Evolutionary conservation across 2,113 vertebrate genomes (phyloP).

Genomic region (Micromys minutus): DNA sequence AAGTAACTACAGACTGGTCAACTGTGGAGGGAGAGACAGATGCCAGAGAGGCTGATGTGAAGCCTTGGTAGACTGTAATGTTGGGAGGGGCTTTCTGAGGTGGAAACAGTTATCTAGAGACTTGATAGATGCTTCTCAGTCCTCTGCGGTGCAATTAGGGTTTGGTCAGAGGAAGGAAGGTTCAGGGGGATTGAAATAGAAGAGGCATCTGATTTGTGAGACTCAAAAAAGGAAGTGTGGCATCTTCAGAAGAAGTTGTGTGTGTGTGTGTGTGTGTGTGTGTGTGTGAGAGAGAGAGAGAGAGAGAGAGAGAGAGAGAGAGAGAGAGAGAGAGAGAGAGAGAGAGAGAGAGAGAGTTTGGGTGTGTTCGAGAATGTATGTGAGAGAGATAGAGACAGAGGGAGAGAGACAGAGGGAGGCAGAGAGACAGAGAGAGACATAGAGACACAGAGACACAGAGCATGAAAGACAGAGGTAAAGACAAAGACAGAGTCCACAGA

Average conservation of each 20-base stretch:
- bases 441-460: background rate
- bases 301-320: background rate
- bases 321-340: background rate
- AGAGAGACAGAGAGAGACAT: background rate
- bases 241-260: background rate
- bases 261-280: background rate
- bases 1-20: too few species aligned
- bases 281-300: background rate
- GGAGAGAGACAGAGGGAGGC: background rate
- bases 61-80: background rate
- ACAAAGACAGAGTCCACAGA: background rate
- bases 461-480: background rate
- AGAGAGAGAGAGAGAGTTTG: background rate
- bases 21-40: background rate
- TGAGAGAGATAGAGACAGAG: background rate
- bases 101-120: background rate
- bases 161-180: background rate
- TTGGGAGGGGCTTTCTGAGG: background rate
- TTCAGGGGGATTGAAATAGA: background rate
- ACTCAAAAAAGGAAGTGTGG: background rate
- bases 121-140: background rate
- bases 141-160: background rate
- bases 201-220: background rate
- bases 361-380: too few species aligned
- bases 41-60: background rate